Conservation (phyloP, 2,888 invertebrate genomes). For the Orthosia gothica region DNA sequence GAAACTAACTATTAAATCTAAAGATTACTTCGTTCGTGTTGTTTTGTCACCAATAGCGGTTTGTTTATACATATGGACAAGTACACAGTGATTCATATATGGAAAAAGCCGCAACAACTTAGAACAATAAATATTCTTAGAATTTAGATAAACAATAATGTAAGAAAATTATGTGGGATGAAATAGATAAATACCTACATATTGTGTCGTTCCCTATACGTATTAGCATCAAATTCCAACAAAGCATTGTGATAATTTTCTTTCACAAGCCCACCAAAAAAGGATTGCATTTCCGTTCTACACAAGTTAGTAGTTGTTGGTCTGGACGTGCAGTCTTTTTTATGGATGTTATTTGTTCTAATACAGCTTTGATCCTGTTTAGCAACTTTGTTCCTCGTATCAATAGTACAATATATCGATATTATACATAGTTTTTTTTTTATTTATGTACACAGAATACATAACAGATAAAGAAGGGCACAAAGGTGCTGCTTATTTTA, state of each 20-base stretch:
- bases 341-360: too few species aligned
- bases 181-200: neutral
- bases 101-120: conserved; percentile 22
- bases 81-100: conserved; percentile 11
- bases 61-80: conserved; percentile 13
- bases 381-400: neutral
- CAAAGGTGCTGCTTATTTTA: too few species aligned
- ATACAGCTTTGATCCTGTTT: neutral
- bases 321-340: neutral
- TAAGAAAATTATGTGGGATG: neutral
- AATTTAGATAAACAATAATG: conserved; percentile 25
- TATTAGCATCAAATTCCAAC: neutral
- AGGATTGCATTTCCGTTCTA: neutral
- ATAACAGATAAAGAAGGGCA: too few species aligned
- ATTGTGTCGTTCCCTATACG: neutral
- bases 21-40: neutral
- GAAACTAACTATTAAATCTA: too few species aligned
- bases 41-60: neutral
- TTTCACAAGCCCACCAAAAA: neutral
- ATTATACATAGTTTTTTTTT: neutral
- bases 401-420: neutral
- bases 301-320: too few species aligned
- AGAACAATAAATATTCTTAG: conserved; percentile 32
- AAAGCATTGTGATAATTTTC: neutral
- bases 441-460: too few species aligned